Base-by-base conservation (phyloP, 2,113 vertebrate genomes). In the Nesogale talazaci region DNA sequence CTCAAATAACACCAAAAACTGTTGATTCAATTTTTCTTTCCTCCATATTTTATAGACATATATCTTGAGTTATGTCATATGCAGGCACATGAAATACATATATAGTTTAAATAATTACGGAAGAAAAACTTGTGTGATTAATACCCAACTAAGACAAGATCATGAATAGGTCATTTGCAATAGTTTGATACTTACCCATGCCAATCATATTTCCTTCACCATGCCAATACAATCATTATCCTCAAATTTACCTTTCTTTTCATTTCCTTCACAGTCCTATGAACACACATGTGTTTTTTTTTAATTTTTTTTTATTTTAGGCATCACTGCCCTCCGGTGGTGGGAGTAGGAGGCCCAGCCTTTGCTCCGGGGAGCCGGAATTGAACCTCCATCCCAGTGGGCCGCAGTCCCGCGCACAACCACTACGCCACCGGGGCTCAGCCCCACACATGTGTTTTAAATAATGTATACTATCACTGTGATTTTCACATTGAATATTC, bases 181-280 rank as follows among this genome's bases (percentile, higher is more conserved):
- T 72, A 34, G 70, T 75, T 67, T 77, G 46, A 8, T 82, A 65
- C 11, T 6, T 77, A 36, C 80, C 40, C 22, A 81, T 9, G n/a
- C 42, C 56, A 88, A n/a, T 72, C 69, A 77, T 8, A 29, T 65
- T 2, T 9, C 19, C 59, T 17, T 81, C 36, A 9, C 80, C 31
- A 70, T 10, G 12, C 38, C 36, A 46, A 31, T 57, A 90, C 78
- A 87, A 90, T 25, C 4, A 74, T 77, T 63, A 72, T 56, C 6
- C 31, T 82, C 70, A 90, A 77, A 92, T 94, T 86, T 77, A 76
- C 20, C 4, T 34, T 40, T 83, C 15, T 81, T 40, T 90, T 78
- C 57, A 29, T 94, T 89, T 90, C 56, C 65, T 90, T 83, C 40
- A 46, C 19, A 70, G 27, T 83, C 78, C 87, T 67, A 57, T 59